These are phyloP conservation scores for Drosophila simulans DNA, from an alignment of 1,140 invertebrate genomes.

Conservation along the genomic window DNA sequence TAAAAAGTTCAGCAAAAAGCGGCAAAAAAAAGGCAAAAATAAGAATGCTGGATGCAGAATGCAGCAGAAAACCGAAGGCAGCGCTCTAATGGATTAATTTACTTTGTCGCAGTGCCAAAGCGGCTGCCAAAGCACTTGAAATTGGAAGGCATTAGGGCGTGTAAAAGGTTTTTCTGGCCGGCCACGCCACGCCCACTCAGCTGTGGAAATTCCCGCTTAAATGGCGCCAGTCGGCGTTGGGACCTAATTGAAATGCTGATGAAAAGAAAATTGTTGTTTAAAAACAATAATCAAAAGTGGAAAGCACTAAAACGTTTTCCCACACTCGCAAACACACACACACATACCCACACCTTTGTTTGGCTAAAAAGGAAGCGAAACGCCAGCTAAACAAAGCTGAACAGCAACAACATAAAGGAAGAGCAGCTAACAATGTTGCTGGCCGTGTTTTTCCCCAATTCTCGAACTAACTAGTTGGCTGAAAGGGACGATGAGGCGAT, in stretches of 20 bases:
- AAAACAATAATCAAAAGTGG: constrained; percentile 81
- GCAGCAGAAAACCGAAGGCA: constrained; percentile 46
- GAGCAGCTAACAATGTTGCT: constrained; percentile 65
- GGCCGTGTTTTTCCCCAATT: constrained; percentile 34
- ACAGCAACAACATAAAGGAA: constrained; percentile 38
- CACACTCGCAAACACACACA: constrained; percentile 15
- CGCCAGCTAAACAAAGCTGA: constrained; percentile 60
- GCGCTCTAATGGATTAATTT: constrained; percentile 76
- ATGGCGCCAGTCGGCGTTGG: constrained; percentile 52
- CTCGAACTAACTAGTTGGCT: constrained; percentile 28
- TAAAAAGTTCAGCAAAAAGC: constrained; percentile 18
- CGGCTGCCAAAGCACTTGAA: constrained; percentile 65
- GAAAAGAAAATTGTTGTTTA: constrained; percentile 75
- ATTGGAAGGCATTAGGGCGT: constrained; percentile 62
- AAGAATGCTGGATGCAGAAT: constrained; percentile 3
- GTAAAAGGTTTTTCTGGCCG: constrained; percentile 73
- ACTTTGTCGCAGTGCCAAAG: constrained; percentile 75
- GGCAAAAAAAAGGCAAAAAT: constrained; percentile 29
- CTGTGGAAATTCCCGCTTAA: constrained; percentile 34
- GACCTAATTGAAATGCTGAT: constrained; percentile 81
- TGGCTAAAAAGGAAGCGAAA: constrained; percentile 34
- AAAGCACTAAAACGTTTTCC: constrained; percentile 71
- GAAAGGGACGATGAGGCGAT: neutral
- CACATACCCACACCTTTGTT: constrained; percentile 29
- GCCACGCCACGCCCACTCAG: constrained; percentile 14